phyloP scores from a whole-genome alignment of 2,113 vertebrate genomes.

The Eira barbara region DNA sequence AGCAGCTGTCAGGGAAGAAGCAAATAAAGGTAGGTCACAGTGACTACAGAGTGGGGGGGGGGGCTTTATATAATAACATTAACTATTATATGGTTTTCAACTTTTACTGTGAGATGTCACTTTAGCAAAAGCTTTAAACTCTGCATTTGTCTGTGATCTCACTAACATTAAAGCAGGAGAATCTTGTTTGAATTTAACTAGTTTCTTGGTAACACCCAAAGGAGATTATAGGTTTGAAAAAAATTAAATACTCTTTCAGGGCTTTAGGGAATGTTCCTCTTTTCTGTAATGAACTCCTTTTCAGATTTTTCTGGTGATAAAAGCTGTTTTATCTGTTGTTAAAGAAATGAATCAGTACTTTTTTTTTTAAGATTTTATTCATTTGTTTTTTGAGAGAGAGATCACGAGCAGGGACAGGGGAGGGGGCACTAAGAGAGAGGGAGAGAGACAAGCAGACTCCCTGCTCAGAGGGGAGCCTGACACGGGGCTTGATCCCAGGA shows the following conservation, averaged over 20 bases:
- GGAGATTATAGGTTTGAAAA: not conserved
- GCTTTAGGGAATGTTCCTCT: not conserved
- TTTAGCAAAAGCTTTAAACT: slow-evolving; percentile 6
- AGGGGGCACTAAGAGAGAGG: not conserved
- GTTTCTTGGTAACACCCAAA: slow-evolving; percentile 20
- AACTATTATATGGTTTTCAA: not conserved
- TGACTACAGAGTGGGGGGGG: not conserved
- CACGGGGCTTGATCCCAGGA: too few relatives aligned
- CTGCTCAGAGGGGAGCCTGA: too few relatives aligned
- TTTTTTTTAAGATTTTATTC: not conserved
- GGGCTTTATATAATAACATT: not conserved
- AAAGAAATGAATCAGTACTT: not conserved
- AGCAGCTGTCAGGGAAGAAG: slow-evolving; percentile 89
- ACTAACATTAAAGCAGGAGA: not conserved
- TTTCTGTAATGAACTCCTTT: not conserved
- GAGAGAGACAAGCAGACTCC: too few relatives aligned
- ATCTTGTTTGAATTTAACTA: not conserved
- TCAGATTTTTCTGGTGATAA: slow-evolving; percentile 13
- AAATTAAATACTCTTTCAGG: not conserved
- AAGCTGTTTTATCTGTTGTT: slow-evolving; percentile 9
- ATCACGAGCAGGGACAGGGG: too few relatives aligned
- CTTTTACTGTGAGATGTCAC: not conserved
- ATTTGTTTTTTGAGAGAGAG: not conserved
- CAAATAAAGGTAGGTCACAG: slow-evolving; percentile 89
- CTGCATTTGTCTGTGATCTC: not conserved